Evolutionary conservation across 2,797 vertebrate genomes (phyloP), one percentile per base, ranked within the genome.

Genomic region (Catamblyrhynchus diadema): DNA sequence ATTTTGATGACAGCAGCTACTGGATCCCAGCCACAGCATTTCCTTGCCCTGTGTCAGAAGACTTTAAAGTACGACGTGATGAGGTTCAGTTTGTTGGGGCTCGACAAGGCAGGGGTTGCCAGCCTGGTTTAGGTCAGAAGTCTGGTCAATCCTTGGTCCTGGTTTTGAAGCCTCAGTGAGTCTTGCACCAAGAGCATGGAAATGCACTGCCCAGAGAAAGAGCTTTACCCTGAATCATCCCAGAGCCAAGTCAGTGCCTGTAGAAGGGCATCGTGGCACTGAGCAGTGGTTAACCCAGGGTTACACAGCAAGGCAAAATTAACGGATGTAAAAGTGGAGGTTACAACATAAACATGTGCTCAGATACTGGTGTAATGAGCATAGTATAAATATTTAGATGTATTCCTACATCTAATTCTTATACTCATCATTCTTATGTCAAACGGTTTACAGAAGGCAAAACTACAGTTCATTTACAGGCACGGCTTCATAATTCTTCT

Each of bases 401-500:
- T 89, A 65, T 96, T 83, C 51, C 80, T 94, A 83, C 80, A 74
- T 91, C 80, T 94, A 78, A 88, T 88, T 82, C 89, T 87, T 67
- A 54, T 70, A 51, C 56, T 95, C 81, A 61, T 92, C 50, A 53
- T 83, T 96, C 91, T 93, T 80, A 35, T 64, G 77, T 91, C 89
- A 94, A 70, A 91, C 9, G 37, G 82, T 97, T 97, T 95, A 93
- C 80, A 86, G 60, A 88, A 97, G 51, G 45, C 73, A 91, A 73
- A 94, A 72, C 66, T 81, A 0, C 69, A 69, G 87, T 92, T 91
- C 75, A 48, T 79, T 89, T 92, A 56, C 84, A 66, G 62, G 14
- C 54, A 74, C 0, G 0, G 70, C 30, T 92, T 95, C 75, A 53
- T 90, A 84, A 71, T 72, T 93, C 81, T 80, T 87, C 39, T 47